Evolutionary conservation across 2,888 invertebrate species (phyloP).

Genomic region (Nipponacmea schrenckii): DNA sequence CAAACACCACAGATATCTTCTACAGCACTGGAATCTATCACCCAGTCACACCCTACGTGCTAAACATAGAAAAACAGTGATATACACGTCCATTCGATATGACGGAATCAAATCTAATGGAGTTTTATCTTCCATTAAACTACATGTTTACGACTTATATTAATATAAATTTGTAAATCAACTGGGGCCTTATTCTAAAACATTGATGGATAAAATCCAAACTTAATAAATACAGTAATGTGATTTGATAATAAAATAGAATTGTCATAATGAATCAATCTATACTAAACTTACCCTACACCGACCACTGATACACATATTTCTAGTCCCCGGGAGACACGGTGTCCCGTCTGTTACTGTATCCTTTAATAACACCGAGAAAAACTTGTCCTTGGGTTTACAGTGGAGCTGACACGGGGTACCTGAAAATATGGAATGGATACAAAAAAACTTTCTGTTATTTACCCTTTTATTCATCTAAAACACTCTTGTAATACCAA

Average conservation of each 20-base stretch:
- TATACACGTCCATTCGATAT: no score
- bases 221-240: no score
- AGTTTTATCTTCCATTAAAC: no score
- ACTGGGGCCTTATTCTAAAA: no score
- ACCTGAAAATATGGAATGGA: conserved; percentile 45
- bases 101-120: no score
- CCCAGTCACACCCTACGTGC: conserved; percentile 93
- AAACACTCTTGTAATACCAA: background rate
- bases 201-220: no score
- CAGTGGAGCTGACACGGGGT: conserved; percentile 83
- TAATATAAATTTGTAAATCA: no score
- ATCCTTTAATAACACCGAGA: conserved; percentile 80
- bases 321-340: conserved; percentile 82
- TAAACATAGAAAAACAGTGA: conserved; percentile 67
- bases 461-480: no score
- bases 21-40: conserved; percentile 80
- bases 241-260: no score
- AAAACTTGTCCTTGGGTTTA: conserved; percentile 79
- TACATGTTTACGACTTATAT: no score
- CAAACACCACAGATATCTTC: conserved; percentile 90
- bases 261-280: no score
- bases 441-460: no score
- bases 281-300: conserved; percentile 74
- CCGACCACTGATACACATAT: conserved; percentile 84
- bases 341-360: conserved; percentile 86